These are phyloP conservation scores for Anseranas semipalmata DNA, from an alignment of 2,113 vertebrate species.

Conservation along the genomic window DNA sequence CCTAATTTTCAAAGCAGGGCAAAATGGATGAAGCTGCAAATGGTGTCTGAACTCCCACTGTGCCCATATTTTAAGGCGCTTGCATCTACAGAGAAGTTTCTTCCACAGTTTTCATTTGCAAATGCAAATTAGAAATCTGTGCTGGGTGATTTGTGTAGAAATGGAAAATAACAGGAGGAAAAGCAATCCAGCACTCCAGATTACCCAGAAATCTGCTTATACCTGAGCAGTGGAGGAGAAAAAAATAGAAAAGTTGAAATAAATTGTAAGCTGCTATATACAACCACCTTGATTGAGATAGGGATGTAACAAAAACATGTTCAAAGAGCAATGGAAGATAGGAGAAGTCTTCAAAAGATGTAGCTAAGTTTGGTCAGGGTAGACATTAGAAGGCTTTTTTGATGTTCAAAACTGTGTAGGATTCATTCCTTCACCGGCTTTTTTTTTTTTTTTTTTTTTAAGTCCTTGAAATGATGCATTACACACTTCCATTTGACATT, in stretches of 20 bases:
- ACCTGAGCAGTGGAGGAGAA: background rate
- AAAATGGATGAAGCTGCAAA: background rate
- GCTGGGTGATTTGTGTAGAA: background rate
- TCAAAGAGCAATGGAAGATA: background rate
- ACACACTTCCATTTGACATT: background rate
- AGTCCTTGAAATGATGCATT: background rate
- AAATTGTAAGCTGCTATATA: background rate
- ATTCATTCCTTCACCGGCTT: background rate
- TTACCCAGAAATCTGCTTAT: background rate
- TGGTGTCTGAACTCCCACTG: background rate
- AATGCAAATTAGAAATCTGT: background rate
- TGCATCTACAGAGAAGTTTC: background rate
- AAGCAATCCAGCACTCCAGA: background rate
- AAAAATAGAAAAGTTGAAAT: background rate
- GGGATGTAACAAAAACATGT: background rate
- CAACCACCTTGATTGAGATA: background rate
- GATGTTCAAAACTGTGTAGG: background rate
- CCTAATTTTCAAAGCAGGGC: background rate
- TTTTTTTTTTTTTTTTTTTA: background rate
- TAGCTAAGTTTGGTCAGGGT: background rate
- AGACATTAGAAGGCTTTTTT: background rate
- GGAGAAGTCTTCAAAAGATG: background rate
- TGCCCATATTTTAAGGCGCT: background rate
- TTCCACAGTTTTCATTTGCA: constrained; percentile 5
- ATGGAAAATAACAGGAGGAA: background rate